Percentiles rank a stretch among this genome's conserved stretches.
Conservation (phyloP, 1,140 invertebrate genomes). For the Drosophila bocki region DNA sequence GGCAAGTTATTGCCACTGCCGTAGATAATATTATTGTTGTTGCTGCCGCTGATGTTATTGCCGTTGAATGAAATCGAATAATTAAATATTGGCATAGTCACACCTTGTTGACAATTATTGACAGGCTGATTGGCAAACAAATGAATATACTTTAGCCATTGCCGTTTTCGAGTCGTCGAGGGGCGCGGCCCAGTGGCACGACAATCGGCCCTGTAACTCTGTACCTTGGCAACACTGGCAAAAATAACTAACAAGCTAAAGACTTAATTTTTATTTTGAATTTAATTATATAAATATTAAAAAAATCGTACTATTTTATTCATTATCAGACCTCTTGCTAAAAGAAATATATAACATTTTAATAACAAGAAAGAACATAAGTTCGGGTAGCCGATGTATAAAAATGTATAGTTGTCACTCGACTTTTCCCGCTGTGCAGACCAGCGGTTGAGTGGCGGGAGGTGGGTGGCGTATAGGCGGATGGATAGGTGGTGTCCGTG, state of each 20-base stretch:
- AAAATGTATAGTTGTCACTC: background rate
- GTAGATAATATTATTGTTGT: slow-evolving; percentile 9
- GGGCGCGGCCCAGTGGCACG: slow-evolving; percentile 56
- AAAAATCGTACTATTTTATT: too few relatives aligned
- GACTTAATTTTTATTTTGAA: too few relatives aligned
- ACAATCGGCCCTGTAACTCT: slow-evolving; percentile 50
- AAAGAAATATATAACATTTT: too few relatives aligned
- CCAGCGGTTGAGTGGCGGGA: slow-evolving; percentile 8
- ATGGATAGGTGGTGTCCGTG: slow-evolving; percentile 30
- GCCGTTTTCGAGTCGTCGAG: slow-evolving; percentile 48
- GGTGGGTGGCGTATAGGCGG: slow-evolving; percentile 18
- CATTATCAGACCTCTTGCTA: too few relatives aligned
- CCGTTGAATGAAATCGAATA: slow-evolving; percentile 76
- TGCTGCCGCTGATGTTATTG: slow-evolving; percentile 34
- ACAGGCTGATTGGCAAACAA: slow-evolving; percentile 83
- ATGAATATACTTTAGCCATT: slow-evolving; percentile 73
- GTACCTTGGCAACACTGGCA: background rate
- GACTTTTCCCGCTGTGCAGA: background rate
- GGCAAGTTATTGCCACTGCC: slow-evolving; percentile 29
- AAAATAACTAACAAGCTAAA: background rate
- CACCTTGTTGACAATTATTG: slow-evolving; percentile 84
- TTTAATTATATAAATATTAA: too few relatives aligned
- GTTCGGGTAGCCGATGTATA: too few relatives aligned
- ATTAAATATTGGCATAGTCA: slow-evolving; percentile 84
- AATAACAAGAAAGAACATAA: too few relatives aligned